Evolutionary conservation across 2,113 vertebrate genomes (phyloP).

Genomic region (Oncorhynchus masou): DNA sequence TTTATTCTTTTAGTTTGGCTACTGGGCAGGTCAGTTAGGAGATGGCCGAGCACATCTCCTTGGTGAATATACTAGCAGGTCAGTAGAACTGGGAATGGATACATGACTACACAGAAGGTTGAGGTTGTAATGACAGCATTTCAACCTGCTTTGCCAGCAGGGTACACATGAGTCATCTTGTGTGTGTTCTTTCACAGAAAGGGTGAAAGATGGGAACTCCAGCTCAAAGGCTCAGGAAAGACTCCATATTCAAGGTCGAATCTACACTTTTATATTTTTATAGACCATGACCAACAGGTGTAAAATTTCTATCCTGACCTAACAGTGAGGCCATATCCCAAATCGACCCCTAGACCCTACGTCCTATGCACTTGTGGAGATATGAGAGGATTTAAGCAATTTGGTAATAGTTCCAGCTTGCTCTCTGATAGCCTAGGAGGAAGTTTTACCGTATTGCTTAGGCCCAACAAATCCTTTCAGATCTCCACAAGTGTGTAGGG

Average conservation of each 20-base stretch:
- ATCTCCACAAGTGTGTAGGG: too few relatives aligned
- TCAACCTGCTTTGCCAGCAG: neutral
- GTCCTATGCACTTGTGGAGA: too few relatives aligned
- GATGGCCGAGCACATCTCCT: constrained; percentile 81
- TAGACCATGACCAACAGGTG: neutral
- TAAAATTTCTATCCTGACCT: neutral
- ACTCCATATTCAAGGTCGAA: constrained; percentile 80
- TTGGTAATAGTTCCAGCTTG: too few relatives aligned
- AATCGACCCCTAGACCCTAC: too few relatives aligned
- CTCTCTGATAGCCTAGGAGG: too few relatives aligned
- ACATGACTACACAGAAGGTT: neutral
- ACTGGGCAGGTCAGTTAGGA: constrained; percentile 82
- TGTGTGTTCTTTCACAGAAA: constrained; percentile 61
- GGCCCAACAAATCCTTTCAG: too few relatives aligned
- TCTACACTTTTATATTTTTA: neutral
- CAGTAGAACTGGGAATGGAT: neutral
- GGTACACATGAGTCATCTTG: neutral
- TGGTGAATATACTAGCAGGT: constrained; percentile 80
- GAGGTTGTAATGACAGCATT: neutral
- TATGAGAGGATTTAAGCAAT: too few relatives aligned
- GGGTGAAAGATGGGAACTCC: constrained; percentile 80
- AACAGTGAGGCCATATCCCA: neutral
- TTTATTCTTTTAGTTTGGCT: constrained; percentile 72
- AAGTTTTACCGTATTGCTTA: too few relatives aligned
- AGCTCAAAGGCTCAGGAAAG: constrained; percentile 84